phyloP scores from a whole-genome alignment of 2,113 vertebrate genomes.

The Kobus ellipsiprymnus region DNA sequence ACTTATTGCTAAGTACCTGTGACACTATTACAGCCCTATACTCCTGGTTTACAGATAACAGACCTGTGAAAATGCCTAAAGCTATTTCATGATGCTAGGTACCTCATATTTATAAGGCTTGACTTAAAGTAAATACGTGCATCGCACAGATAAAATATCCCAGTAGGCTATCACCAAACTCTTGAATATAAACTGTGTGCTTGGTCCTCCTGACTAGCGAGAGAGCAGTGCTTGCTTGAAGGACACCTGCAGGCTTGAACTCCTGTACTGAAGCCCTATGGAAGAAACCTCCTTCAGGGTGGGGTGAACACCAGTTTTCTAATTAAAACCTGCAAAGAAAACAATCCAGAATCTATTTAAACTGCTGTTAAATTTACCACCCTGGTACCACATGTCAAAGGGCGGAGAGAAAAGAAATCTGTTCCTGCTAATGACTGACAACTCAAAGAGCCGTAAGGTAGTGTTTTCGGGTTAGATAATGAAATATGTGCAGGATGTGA shows the following conservation, averaged over 20 bases:
- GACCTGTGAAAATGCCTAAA: background rate
- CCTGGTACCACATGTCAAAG: background rate
- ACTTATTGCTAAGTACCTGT: background rate
- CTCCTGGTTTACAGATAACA: background rate
- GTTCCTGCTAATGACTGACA: background rate
- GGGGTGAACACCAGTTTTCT: no score
- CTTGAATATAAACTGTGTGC: background rate
- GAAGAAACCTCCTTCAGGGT: no score
- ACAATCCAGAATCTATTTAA: background rate
- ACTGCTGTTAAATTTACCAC: background rate
- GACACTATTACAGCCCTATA: background rate
- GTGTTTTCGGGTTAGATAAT: background rate
- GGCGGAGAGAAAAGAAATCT: background rate
- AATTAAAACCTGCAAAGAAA: background rate
- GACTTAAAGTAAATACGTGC: background rate
- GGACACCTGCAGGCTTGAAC: background rate
- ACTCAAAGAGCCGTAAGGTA: background rate
- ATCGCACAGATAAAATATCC: background rate
- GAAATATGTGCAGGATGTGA: background rate
- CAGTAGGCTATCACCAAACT: background rate
- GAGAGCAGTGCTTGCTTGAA: background rate
- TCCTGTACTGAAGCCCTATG: background rate
- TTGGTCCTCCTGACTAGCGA: background rate
- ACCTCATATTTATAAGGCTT: background rate
- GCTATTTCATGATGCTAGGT: background rate